Percentiles rank a stretch among this genome's conserved stretches.
These are phyloP conservation scores for Parapristionchus giblindavisi DNA, from an alignment of 2,888 invertebrate species.

Conservation along the genomic window DNA sequence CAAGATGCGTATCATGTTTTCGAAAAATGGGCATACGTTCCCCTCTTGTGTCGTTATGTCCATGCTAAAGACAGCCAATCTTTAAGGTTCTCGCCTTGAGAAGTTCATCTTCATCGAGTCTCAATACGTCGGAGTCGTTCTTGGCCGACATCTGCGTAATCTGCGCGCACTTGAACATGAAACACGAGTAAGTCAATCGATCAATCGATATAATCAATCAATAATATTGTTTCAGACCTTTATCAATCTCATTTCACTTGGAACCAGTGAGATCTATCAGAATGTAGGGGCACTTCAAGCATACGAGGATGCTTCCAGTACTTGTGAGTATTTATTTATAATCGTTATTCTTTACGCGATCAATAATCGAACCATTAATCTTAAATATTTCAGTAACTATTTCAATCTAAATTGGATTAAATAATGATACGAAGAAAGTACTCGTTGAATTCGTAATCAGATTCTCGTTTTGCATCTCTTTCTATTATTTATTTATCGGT, in stretches of 20 bases:
- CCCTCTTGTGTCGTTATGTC: too few species aligned
- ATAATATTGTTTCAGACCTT: constrained; percentile 11
- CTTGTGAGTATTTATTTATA: constrained; percentile 10
- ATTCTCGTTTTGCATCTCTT: too few species aligned
- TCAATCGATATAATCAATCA: not conserved
- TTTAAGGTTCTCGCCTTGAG: constrained; percentile 1
- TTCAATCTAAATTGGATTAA: too few species aligned
- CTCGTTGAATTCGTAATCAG: too few species aligned
- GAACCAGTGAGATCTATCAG: constrained; percentile 6
- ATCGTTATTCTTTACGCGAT: too few species aligned
- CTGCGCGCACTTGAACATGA: constrained; percentile 26
- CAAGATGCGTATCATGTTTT: too few species aligned
- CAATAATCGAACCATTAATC: too few species aligned
- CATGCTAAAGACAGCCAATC: too few species aligned
- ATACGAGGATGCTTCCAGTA: constrained; percentile 17
- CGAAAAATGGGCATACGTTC: too few species aligned
- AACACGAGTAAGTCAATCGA: constrained; percentile 24
- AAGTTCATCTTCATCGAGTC: constrained; percentile 27
- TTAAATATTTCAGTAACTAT: too few species aligned
- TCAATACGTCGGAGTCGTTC: constrained; percentile 20
- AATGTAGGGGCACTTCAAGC: constrained; percentile 21
- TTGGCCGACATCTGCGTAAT: constrained; percentile 13
- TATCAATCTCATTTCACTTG: constrained; percentile 23
- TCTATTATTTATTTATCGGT: too few species aligned
- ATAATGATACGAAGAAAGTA: too few species aligned